Conservation (phyloP, 1,140 invertebrate species). For the Bombyx mandarina region DNA sequence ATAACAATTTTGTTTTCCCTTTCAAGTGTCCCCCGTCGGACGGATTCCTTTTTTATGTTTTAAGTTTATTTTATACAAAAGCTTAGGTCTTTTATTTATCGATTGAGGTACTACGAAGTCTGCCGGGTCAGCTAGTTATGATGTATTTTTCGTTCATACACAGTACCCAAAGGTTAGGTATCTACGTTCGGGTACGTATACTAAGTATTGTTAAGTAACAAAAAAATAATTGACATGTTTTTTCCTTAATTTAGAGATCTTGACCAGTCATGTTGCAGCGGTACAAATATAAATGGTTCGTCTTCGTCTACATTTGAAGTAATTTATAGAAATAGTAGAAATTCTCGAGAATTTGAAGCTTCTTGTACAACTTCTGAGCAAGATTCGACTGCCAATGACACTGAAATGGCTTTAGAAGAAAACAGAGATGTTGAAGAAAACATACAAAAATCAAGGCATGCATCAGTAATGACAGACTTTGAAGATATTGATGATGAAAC, state of each 20-base stretch:
- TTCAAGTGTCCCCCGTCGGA: too few species aligned
- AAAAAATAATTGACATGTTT: not conserved
- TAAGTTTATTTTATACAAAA: too few species aligned
- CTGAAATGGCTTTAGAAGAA: constrained; percentile 9
- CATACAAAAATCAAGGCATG: constrained; percentile 10
- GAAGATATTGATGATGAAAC: constrained; percentile 18
- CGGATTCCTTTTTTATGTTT: too few species aligned
- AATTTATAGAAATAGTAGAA: constrained; percentile 14
- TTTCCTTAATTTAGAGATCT: constrained; percentile 24
- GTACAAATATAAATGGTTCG: constrained; percentile 8
- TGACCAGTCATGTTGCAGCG: constrained; percentile 28
- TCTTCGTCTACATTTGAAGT: constrained; percentile 5
- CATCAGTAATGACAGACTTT: constrained; percentile 35
- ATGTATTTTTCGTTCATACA: too few species aligned
- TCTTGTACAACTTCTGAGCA: constrained; percentile 26
- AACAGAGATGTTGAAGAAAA: constrained; percentile 7
- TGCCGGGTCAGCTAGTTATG: too few species aligned
- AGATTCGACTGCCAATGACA: constrained; percentile 23
- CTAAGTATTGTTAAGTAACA: not conserved
- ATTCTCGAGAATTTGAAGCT: constrained; percentile 21
- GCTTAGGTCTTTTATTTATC: too few species aligned
- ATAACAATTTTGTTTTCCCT: too few species aligned
- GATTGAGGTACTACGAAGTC: too few species aligned
- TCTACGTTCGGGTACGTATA: too few species aligned
- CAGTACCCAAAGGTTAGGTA: too few species aligned